Base-by-base conservation (phyloP, 2,113 vertebrate species). In the Chlamydotis undulata region DNA sequence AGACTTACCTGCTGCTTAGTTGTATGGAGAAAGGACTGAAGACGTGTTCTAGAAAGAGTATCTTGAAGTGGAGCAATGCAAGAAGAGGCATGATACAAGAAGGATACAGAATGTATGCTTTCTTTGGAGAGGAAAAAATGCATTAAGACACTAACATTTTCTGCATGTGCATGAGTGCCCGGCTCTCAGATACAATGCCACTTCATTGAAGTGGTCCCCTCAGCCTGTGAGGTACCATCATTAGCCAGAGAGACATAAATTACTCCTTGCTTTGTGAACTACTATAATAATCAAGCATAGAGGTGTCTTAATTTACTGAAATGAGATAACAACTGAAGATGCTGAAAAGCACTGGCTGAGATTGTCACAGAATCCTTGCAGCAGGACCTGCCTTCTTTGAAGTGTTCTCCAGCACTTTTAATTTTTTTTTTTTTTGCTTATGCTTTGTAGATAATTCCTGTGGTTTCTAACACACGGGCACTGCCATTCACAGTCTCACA, bases 181-280 rank as follows among this genome's bases (percentile, higher is more conserved):
- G 0, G 78, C 87, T 93, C 2, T 0, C 71, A 65, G 75, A 80
- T 63, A 92, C 85, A 90, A 75, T 83, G 83, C 63, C 89, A 95
- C 95, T 96, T 79, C 89, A 95, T 6, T 95, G 83, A 93, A 94
- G 94, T 89, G 80, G 56, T 87, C 63, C 93, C 92, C 93, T 96
- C 69, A 94, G 89, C 83, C 87, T 43, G 19, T 49, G 80, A 89
- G 69, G 77, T 52, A 64, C 83, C 70, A 68, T 79, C 1, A 0
- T 60, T 85, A 91, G 80, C 83, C 86, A 93, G 71, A 76, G 75
- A 83, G 73, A 71, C 69, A 50, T 55, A 87, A 96, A 91, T 61
- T 69, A 37, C 64, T 83, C 59, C 86, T 81, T 87, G 73, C 56
- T 95, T 75, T 95, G 56, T 91, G 68, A 93, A 81, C 73, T 77